Evolutionary conservation across 2,888 invertebrate species (phyloP), one percentile per base, ranked within the genome.

Genomic region (Ochropleura plecta): DNA sequence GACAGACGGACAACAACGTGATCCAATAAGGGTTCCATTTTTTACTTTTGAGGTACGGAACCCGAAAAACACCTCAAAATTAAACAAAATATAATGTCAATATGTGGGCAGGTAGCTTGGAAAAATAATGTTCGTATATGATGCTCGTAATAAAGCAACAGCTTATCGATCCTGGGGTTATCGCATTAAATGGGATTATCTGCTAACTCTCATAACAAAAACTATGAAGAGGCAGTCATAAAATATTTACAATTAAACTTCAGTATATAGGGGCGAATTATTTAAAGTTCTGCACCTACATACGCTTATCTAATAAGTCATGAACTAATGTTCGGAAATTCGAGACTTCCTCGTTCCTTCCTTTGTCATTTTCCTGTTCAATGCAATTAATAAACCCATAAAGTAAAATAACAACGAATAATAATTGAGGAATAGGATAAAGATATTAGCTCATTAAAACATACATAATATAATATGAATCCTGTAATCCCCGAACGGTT

Each of bases 141-240:
- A 68, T 73, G 62, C 76, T 73, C 68, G 60, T 14, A 48, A 42
- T 59, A 30, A 49, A 57, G 53, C 68, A 70, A 59, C 55, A 59
- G 65, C 57, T 67, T 51, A 64, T 16, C 44, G 59, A 53, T 79
- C 65, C 59, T 49, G 42, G 20, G 59, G 60, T 63, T 65, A 68
- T 55, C 55, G 62, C 9, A 69, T 76, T 69, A 70, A 68, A 79
- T 57, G 9, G 30, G 67, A 76, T 79, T 71, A 83, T 51, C 63
- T 20, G 16, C n/a, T 18, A 62, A 48, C 16, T 46, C 55, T 63
- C 49, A 51, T 73, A 65, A 63, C 20, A 20, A 49, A 70, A 53
- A 67, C 73, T 66, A 51, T 49, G 42, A 65, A 55, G 59, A 60
- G 18, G 53, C 18, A 5, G 44, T 62, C 57, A 46, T 70, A 46